Percentiles rank a stretch among this genome's conserved stretches.
Evolutionary conservation across 2,113 vertebrate genomes (phyloP).

Genomic region (human): DNA sequence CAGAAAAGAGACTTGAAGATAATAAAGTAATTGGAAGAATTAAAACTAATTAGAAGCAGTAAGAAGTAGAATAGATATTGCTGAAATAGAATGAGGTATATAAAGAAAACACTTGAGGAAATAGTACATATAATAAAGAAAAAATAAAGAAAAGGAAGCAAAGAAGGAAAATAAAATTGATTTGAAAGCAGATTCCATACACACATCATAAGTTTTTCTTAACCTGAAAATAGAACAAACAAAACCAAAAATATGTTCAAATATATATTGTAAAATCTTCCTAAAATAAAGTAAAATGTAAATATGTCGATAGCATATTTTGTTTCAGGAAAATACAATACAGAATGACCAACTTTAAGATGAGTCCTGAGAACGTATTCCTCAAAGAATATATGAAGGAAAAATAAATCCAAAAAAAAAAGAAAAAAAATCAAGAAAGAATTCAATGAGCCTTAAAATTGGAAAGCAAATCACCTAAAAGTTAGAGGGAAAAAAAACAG

Average conservation of each 20-base stretch:
- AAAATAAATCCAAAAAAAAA: too few species aligned
- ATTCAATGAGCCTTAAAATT: not conserved
- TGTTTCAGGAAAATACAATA: not conserved
- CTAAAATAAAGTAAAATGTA: not conserved
- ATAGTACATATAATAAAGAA: not conserved
- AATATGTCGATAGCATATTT: not conserved
- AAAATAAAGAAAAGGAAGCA: not conserved
- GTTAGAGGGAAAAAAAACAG: not conserved
- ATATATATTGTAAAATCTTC: not conserved
- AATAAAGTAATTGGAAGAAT: conserved; percentile 9
- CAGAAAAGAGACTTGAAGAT: not conserved
- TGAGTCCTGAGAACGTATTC: not conserved
- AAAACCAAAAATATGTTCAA: not conserved
- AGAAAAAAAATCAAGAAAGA: not conserved
- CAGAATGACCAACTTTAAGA: not conserved
- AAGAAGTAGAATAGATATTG: not conserved
- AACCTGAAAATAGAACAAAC: not conserved
- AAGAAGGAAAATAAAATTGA: not conserved
- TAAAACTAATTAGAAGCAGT: not conserved
- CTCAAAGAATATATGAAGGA: too few species aligned
- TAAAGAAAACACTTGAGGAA: not conserved
- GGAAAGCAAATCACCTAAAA: not conserved
- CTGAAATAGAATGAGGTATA: not conserved
- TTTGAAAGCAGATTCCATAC: not conserved
- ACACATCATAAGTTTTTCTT: not conserved